Conservation (phyloP, 2,888 invertebrate species). For the Oscheius sp. region DNA sequence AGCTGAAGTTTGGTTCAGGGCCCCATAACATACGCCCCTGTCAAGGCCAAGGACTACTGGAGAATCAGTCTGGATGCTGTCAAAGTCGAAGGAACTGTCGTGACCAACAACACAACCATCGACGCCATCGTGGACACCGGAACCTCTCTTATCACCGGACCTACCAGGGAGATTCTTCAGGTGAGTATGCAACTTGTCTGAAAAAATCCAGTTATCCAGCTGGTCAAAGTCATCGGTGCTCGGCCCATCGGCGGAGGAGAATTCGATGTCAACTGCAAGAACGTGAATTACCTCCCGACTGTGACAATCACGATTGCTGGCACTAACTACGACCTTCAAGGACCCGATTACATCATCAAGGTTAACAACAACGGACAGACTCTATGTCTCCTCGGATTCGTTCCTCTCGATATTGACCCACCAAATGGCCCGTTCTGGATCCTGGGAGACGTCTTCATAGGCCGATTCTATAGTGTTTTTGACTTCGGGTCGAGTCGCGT, state of each 20-base stretch:
- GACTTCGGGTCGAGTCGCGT: conserved; percentile 85
- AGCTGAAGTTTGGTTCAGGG: conserved; percentile 16
- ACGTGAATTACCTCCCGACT: conserved; percentile 83
- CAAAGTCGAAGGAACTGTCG: conserved; percentile 37
- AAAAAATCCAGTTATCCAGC: conserved; percentile 73
- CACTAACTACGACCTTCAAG: conserved; percentile 81
- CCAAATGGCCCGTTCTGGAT: conserved; percentile 88
- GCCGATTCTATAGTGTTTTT: conserved; percentile 94
- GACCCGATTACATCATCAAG: conserved; percentile 86
- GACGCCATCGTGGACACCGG: conserved; percentile 95
- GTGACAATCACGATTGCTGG: conserved; percentile 85
- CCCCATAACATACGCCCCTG: conserved; percentile 42
- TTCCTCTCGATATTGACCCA: conserved; percentile 76
- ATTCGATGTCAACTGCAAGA: conserved; percentile 83
- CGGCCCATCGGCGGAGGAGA: conserved; percentile 85
- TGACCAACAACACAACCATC: conserved; percentile 79
- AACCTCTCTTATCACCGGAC: conserved; percentile 94
- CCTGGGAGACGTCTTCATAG: conserved; percentile 95
- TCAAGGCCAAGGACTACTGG: conserved; percentile 47
- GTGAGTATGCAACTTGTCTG: conserved; percentile 11
- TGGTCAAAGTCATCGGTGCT: conserved; percentile 81
- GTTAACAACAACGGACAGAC: conserved; percentile 75
- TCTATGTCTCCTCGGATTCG: conserved; percentile 38
- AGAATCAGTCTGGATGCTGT: conserved; percentile 40
- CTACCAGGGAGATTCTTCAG: conserved; percentile 81